Evolutionary conservation across 2,888 invertebrate species (phyloP), one percentile per base, ranked within the genome.

Genomic region (Dromius quadrimaculatus): DNA sequence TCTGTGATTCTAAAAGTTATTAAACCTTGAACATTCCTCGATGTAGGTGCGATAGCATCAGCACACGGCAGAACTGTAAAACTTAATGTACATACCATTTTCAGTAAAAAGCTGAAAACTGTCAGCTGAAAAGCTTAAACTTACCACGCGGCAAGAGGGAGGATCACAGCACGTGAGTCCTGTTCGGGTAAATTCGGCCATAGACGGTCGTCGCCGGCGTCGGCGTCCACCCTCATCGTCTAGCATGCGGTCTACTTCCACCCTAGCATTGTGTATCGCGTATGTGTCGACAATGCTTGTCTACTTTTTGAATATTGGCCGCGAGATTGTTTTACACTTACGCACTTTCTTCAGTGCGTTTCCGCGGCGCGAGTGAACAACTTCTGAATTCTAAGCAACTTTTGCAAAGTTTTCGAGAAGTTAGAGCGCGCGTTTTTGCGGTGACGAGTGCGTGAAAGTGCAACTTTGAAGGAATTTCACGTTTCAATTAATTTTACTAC

Each of bases 341-440:
- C n/a, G 19, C 36, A 36, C 36, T 2, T n/a, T 36, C 9, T 20
- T 66, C 77, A 73, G 72, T 75, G 77, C 76, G 71, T 54, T 62
- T 63, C 57, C 77, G 79, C 79, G 80, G 77, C 78, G 74, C 41
- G 34, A 45, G 59, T 59, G 80, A 80, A 81, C 81, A 80, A 22
- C 83, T 82, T 81, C 81, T 80, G 83, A 82, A 83, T 83, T 82
- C 83, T 83, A 83, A 79, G 83, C 83, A 82, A 74, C 73, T 71
- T 72, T 82, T 80, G 80, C 82, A 79, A 81, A 81, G 81, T 82
- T 81, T 81, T 79, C 79, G 79, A 80, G 80, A 80, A 82, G 54
- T 28, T 47, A 36, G 62, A 61, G 59, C 36, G 71, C 83, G 83
- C 84, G 43, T 43, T 22, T n/a, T 11, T 62, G 59, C 43, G 43